phyloP scores from a whole-genome alignment of 2,888 invertebrate species.

The Lamellibrachia satsuma region DNA sequence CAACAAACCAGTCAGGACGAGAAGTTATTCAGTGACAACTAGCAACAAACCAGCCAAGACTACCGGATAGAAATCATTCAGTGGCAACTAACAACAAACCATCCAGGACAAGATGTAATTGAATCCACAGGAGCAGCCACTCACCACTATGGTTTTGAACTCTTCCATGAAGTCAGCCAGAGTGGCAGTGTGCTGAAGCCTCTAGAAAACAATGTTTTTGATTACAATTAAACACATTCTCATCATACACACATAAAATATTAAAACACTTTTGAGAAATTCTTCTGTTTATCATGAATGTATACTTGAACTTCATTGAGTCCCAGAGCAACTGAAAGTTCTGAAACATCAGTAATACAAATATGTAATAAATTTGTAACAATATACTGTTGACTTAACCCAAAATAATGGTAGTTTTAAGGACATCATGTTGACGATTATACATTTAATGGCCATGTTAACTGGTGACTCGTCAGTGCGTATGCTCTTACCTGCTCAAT shows the following conservation, averaged over 20 bases:
- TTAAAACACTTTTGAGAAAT: neutral
- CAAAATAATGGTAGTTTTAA: neutral
- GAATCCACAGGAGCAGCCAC: neutral
- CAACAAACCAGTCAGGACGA: no score
- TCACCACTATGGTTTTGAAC: neutral
- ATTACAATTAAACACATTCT: neutral
- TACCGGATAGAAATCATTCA: no score
- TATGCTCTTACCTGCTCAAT: neutral
- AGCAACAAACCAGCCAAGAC: no score
- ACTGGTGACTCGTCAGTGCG: neutral
- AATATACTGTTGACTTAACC: no score
- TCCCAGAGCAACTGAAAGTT: neutral
- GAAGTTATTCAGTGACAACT: no score
- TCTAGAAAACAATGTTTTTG: neutral
- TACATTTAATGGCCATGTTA: neutral
- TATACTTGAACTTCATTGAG: neutral
- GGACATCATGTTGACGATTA: neutral
- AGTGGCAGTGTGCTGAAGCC: neutral
- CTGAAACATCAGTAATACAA: neutral
- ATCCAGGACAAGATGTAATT: no score
- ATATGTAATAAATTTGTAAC: neutral
- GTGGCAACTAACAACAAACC: no score
- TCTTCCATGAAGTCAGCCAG: constrained; percentile 1
- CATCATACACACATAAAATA: neutral
- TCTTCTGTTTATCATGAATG: neutral